These are phyloP conservation scores for Drosophila subobscura DNA, from an alignment of 1,140 invertebrate genomes.

Conservation along the genomic window DNA sequence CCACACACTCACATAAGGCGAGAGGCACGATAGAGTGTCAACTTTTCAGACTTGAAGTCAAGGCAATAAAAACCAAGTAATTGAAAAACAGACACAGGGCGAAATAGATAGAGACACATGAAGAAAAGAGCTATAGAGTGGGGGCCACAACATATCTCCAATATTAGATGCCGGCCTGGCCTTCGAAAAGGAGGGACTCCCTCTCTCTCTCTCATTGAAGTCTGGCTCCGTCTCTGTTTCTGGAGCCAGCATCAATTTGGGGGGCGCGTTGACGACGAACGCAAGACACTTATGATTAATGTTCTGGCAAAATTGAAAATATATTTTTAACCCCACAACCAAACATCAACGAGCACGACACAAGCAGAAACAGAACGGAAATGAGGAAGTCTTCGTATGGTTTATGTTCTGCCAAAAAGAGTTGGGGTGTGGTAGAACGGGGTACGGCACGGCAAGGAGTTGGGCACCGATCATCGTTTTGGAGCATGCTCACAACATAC, in stretches of 20 bases:
- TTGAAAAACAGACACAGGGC: conserved; percentile 69
- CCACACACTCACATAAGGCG: conserved; percentile 16
- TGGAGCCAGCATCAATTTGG: conserved; percentile 42
- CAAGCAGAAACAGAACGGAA: conserved; percentile 45
- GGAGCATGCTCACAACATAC: conserved; percentile 58
- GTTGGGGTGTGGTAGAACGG: conserved; percentile 63
- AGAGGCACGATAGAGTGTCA: conserved; percentile 64
- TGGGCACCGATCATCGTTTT: conserved; percentile 11
- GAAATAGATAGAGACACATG: conserved; percentile 33
- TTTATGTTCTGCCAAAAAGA: conserved; percentile 76
- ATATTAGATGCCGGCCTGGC: conserved; percentile 64
- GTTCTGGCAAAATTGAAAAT: conserved; percentile 78
- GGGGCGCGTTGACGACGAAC: conserved; percentile 40
- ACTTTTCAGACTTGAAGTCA: conserved; percentile 72
- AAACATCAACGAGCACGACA: conserved; percentile 6
- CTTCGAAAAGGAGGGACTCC: conserved; percentile 12
- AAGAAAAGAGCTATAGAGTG: background rate
- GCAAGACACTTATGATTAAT: conserved; percentile 74
- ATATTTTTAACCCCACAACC: conserved; percentile 60
- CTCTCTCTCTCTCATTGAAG: conserved; percentile 11
- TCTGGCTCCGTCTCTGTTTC: conserved; percentile 15
- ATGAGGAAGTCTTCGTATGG: conserved; percentile 74
- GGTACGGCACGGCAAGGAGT: background rate
- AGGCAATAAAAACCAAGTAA: conserved; percentile 76
- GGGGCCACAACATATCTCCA: conserved; percentile 43